Evolutionary conservation across 2,113 vertebrate genomes (phyloP).

Genomic region (Centropus unirufus): DNA sequence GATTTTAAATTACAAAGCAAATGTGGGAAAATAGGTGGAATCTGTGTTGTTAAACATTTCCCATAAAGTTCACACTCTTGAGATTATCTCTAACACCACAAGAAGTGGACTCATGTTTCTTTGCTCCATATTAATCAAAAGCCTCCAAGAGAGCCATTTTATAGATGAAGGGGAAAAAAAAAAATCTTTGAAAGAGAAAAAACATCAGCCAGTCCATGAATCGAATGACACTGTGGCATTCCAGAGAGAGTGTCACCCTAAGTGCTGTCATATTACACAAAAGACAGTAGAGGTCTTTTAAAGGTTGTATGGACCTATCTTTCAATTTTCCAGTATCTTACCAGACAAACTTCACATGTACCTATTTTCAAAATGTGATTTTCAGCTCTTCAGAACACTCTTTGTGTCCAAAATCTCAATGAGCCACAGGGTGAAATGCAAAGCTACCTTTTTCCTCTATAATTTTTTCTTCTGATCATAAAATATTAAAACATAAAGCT

Average conservation of each 20-base stretch:
- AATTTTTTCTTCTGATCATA: background rate
- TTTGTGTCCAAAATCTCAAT: background rate
- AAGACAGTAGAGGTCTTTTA: background rate
- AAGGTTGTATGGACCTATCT: background rate
- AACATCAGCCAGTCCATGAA: background rate
- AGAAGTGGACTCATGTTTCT: slow-evolving; percentile 22
- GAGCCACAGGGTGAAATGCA: background rate
- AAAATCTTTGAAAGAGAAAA: background rate
- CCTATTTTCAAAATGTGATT: background rate
- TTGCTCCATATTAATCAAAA: slow-evolving; percentile 42
- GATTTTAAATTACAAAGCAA: background rate
- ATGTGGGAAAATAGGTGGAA: slow-evolving; percentile 45
- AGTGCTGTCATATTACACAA: background rate
- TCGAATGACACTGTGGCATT: background rate
- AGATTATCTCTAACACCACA: slow-evolving; percentile 13
- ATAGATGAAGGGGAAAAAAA: background rate
- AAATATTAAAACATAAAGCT: background rate
- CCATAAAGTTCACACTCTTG: slow-evolving; percentile 28
- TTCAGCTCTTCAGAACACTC: background rate
- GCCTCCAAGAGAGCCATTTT: background rate
- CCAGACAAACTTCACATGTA: background rate
- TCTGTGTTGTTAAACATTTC: slow-evolving; percentile 4
- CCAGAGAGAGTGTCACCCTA: background rate
- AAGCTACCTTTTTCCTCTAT: background rate
- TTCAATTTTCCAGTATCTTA: background rate